Percentiles rank a stretch among this genome's conserved stretches.
Conservation (phyloP, 2,888 invertebrate species). For the Melieria picta region DNA sequence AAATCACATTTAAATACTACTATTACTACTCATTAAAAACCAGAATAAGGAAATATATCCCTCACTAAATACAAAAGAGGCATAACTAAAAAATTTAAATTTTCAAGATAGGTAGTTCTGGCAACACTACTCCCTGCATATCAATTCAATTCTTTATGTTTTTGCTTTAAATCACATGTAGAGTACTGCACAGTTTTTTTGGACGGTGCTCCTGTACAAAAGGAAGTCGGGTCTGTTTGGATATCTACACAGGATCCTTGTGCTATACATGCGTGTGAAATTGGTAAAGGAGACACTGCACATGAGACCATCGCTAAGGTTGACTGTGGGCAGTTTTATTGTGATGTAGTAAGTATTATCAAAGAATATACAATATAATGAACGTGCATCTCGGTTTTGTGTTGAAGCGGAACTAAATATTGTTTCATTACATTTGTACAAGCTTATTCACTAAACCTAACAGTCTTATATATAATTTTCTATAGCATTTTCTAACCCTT, state of each 20-base stretch:
- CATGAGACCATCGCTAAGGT: conserved; percentile 49
- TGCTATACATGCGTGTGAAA: conserved; percentile 55
- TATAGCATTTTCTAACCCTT: no score
- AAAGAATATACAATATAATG: background rate
- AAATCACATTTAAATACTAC: background rate
- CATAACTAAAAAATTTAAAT: no score
- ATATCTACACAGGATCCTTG: conserved; percentile 57
- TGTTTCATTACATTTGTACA: background rate
- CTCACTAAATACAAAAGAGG: no score
- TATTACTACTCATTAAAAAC: background rate
- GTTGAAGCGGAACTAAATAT: background rate
- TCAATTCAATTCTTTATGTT: no score
- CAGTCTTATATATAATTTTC: no score
- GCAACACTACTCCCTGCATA: background rate
- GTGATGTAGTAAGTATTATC: conserved; percentile 57
- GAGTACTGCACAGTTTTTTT: conserved; percentile 56
- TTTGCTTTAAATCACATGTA: background rate
- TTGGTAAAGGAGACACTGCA: conserved; percentile 43
- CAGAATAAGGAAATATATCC: background rate
- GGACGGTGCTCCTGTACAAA: conserved; percentile 41
- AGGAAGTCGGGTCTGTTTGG: conserved; percentile 60
- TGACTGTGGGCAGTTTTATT: conserved; percentile 60
- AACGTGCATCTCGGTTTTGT: no score
- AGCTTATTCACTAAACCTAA: no score
- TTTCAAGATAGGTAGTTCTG: no score